These are phyloP conservation scores for Anolis carolinensis DNA, from an alignment of 2,113 vertebrate species.

Conservation along the genomic window DNA sequence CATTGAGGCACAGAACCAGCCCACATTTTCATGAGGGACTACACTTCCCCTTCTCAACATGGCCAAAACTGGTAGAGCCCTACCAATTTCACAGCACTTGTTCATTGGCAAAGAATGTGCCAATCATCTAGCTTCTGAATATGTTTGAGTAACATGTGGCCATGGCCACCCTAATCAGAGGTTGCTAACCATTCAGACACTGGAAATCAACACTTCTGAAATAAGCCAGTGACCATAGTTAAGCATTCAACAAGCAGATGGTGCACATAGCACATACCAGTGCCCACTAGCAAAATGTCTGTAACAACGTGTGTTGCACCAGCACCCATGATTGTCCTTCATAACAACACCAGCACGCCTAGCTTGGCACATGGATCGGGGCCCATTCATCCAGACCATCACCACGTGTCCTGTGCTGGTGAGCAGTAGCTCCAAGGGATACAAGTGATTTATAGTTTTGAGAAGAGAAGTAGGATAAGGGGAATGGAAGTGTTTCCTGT, in stretches of 20 bases:
- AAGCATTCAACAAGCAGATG: not conserved
- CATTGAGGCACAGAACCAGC: not conserved
- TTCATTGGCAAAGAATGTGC: not conserved
- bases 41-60: too few species aligned
- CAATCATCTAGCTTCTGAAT: not conserved
- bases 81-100: not conserved
- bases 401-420: not conserved
- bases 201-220: not conserved
- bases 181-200: not conserved
- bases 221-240: too few species aligned
- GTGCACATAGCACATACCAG: not conserved
- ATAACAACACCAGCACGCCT: not conserved
- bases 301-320: not conserved
- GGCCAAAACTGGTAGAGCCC: not conserved
- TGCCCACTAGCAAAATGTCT: not conserved
- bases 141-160: not conserved
- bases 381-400: not conserved
- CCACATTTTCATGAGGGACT: not conserved
- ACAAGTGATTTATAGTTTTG: not conserved
- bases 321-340: not conserved
- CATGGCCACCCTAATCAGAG: not conserved
- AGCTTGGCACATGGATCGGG: not conserved
- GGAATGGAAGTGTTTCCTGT: not conserved
- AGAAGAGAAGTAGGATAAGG: not conserved
- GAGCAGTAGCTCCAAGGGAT: not conserved